Base-by-base conservation (phyloP, 2,113 vertebrate genomes). In the Cettia cetti region DNA sequence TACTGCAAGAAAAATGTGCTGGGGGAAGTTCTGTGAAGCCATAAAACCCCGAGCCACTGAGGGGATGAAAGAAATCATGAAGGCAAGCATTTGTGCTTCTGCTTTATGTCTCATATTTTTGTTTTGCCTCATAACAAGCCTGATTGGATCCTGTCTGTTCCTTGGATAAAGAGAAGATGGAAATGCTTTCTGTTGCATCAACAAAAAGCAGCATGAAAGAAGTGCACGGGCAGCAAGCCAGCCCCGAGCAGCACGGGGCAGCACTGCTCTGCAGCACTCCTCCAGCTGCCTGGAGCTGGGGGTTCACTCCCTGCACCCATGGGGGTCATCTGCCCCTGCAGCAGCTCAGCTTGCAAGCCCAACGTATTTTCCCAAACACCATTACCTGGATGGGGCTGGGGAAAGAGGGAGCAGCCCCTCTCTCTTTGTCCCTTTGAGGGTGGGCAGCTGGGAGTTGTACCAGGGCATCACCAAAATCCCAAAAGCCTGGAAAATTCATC, bases 171-270 rank as follows among this genome's bases (percentile, higher is more conserved):
- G 86, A 96, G 93, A 80, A 89, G 94, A 94, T 95, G 89, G 92
- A 90, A 94, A 75, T 28, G 72, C 82, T 97, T 94, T 95, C 76
- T 96, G 92, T 94, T 96, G 83, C 94, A 92, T 93, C 94, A 96
- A 96, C 95, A 94, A 64, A 92, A 95, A 84, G 4, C 85, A 92
- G 92, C 64, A 28, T 19, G 88, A 89, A 64, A 76, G 82, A 86
- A 78, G 64, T n/a, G 95, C 80, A 28, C 47, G 49, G 95, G 94
- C 92, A 92, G 80, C 0, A 7, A 78, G 93, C 93, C 94, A 96
- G 90, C 77, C 37, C 76, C 1, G 7, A 71, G 65, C 53, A 35
- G 91, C 50, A 23, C 9, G 88, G 91, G 91, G 88, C 72, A 90
- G 5, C 0, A 7, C 24, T 7, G 27, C 30, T 81, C 92, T 90